Percentiles rank a stretch among this genome's conserved stretches.
Conservation (phyloP, 2,113 vertebrate species). For the Oncorhynchus nerka region DNA sequence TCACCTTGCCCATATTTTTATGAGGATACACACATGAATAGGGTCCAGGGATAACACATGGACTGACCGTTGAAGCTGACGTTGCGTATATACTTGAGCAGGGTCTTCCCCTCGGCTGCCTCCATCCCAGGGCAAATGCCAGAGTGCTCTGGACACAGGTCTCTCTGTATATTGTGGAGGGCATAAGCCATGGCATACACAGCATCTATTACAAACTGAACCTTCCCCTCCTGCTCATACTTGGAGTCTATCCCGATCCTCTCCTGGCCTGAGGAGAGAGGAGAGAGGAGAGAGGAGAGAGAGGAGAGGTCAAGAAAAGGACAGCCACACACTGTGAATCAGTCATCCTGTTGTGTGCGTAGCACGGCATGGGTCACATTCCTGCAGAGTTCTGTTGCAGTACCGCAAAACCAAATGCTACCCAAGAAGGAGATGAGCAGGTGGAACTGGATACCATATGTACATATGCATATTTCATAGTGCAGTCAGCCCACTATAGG, state of each 20-base stretch:
- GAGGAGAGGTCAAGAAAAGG: background rate
- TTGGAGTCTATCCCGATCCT: conserved; percentile 71
- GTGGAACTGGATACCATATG: no score
- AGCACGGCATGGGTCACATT: background rate
- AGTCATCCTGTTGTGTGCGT: conserved; percentile 16
- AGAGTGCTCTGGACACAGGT: conserved; percentile 68
- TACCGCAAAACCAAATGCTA: no score
- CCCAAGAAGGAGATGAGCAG: no score
- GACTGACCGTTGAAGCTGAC: conserved; percentile 72
- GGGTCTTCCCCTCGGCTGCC: conserved; percentile 64
- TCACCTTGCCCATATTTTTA: no score
- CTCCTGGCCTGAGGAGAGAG: conserved; percentile 62
- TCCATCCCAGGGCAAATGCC: conserved; percentile 71
- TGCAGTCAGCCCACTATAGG: no score
- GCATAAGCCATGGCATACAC: conserved; percentile 73
- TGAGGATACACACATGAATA: no score
- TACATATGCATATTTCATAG: no score
- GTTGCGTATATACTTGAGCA: conserved; percentile 71
- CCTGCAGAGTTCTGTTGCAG: no score
- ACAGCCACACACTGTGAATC: conserved; percentile 17
- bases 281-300: no score
- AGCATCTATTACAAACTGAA: conserved; percentile 74
- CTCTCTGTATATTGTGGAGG: conserved; percentile 71
- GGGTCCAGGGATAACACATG: no score
- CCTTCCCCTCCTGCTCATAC: conserved; percentile 74